Evolutionary conservation across 2,888 invertebrate genomes (phyloP), one percentile per base, ranked within the genome.

Genomic region (Girardia tigrina): DNA sequence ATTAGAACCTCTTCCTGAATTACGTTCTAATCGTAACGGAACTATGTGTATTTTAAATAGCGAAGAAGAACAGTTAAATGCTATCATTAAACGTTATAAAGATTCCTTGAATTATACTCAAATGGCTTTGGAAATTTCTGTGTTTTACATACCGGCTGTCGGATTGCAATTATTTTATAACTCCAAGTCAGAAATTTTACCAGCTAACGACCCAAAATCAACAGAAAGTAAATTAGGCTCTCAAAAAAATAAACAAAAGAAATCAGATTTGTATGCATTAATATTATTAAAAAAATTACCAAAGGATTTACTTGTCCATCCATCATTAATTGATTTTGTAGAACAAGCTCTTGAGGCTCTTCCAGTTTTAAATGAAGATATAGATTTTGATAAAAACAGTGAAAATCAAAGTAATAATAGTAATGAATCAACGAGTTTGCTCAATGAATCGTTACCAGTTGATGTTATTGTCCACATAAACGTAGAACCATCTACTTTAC

Each of bases 401-500:
- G 74, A 79, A 80, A 77, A 78, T 80, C 74, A 82, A 82, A 56
- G 78, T 82, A 69, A 81, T 81, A 75, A 78, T 78, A n/a, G 77
- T 78, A 70, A 77, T 78, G 20, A 77, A 77, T 75, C 71, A 16
- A 26, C 75, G 6, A 29, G 42, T 74, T 28, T 74, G 27, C 74
- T 75, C 28, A 29, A 26, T 73, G 76, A 76, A 75, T 29, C 73
- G 6, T 76, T 98, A 84, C 97, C 97, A 0, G 94, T 98, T 0
- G 97, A 98, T 85, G 94, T 98, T 27, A 91, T 98, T 80, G 94
- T 98, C 69, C 94, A 94, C 85, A 92, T 98, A 86, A 92, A 93
- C 85, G 94, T 97, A 89, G 94, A 95, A 83, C 94, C 95, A 0
- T 93, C 93, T 75, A 92, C 93, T 0, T 92, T 95, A 85, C 86